Evolutionary conservation across 2,113 vertebrate genomes (phyloP).

Genomic region (Lontra canadensis): DNA sequence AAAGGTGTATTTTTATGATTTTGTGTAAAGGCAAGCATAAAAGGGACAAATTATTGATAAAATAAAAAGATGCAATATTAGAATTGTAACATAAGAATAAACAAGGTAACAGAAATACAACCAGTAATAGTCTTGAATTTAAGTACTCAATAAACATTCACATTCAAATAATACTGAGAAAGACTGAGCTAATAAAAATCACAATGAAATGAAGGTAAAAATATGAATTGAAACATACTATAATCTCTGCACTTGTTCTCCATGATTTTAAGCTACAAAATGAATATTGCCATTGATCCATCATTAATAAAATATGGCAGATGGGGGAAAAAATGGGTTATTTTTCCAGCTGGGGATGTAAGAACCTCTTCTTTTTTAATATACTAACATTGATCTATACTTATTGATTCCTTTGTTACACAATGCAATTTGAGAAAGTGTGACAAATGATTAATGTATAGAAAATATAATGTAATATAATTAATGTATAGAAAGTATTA

Average conservation of each 20-base stretch:
- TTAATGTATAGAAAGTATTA: background rate
- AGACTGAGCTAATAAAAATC: slow-evolving; percentile 13
- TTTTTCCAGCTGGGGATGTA: background rate
- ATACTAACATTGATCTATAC: background rate
- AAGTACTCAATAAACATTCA: slow-evolving; percentile 6
- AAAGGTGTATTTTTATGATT: background rate
- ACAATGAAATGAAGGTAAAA: background rate
- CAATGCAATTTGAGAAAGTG: background rate
- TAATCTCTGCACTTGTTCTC: background rate
- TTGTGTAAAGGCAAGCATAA: background rate
- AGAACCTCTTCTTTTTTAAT: background rate
- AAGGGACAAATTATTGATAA: background rate
- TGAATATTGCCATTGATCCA: background rate
- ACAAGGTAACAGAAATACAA: background rate
- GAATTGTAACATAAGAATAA: background rate
- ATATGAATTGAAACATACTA: background rate
- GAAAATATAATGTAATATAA: background rate
- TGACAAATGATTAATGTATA: background rate
- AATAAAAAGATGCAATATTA: background rate
- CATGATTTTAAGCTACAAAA: background rate
- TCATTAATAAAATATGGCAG: background rate
- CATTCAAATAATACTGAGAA: background rate
- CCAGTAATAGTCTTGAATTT: background rate
- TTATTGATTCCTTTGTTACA: background rate
- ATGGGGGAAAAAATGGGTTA: background rate